phyloP scores from a whole-genome alignment of 2,888 invertebrate species.

The Coecobrya sp. region DNA sequence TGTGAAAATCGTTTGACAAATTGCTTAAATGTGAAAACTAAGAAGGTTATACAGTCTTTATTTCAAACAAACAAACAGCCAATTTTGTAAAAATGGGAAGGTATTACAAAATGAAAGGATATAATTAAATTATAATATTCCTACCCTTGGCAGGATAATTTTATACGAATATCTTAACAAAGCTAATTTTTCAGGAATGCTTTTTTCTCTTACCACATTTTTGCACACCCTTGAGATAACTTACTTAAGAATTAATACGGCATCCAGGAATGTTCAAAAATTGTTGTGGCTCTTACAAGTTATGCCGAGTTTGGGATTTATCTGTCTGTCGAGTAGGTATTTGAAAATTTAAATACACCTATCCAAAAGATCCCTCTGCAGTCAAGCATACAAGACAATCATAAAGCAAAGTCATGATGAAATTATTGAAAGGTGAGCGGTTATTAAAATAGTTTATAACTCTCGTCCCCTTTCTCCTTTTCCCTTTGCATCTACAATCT shows the following conservation, averaged over 20 bases:
- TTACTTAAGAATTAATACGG: too few relatives aligned
- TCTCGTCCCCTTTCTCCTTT: not conserved
- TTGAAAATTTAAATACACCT: not conserved
- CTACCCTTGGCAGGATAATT: conserved; percentile 30
- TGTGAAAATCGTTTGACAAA: conserved; percentile 21
- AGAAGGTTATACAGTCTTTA: not conserved
- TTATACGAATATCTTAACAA: not conserved
- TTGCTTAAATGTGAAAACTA: not conserved
- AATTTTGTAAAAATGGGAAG: too few relatives aligned
- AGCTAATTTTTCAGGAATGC: not conserved
- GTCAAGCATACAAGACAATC: conserved; percentile 15
- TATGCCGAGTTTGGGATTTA: not conserved
- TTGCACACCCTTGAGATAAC: too few relatives aligned
- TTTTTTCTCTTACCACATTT: too few relatives aligned
- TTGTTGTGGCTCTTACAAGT: too few relatives aligned
- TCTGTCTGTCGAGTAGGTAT: not conserved
- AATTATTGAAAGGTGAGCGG: conserved; percentile 67
- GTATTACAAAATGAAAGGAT: not conserved
- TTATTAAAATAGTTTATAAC: conserved; percentile 79
- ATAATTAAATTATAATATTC: not conserved
- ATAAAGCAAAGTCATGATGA: conserved; percentile 65
- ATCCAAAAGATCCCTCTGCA: not conserved
- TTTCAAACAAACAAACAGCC: too few relatives aligned
- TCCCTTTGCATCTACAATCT: conserved; percentile 49
- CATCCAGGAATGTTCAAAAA: too few relatives aligned